Evolutionary conservation across 2,113 vertebrate genomes (phyloP).

Genomic region (Lampris megalopsis): DNA sequence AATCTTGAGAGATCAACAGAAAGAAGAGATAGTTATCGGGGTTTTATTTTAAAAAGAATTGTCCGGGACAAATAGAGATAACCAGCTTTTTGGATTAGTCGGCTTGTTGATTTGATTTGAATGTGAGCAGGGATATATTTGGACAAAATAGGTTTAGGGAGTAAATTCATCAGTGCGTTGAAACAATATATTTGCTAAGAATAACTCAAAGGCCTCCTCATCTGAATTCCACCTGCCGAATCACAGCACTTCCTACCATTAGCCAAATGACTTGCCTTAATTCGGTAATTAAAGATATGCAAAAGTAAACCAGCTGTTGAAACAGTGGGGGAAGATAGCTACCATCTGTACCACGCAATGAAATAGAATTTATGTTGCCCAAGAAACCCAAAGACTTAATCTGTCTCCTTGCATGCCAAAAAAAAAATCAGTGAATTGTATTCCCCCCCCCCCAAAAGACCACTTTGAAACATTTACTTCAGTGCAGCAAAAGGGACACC

Average conservation of each 20-base stretch:
- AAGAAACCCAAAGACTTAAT: slow-evolving; percentile 1
- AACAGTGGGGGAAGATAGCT: slow-evolving; percentile 1
- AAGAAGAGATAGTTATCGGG: no score
- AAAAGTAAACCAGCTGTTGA: slow-evolving; percentile 12
- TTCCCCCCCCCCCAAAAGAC: background rate
- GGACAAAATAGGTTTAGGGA: background rate
- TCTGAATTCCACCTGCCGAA: background rate
- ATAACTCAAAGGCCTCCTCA: background rate
- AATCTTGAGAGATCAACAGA: no score
- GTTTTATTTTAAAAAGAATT: no score
- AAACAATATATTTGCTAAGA: background rate
- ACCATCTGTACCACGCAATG: slow-evolving; percentile 28
- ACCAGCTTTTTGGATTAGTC: no score
- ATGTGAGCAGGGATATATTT: background rate
- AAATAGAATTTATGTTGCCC: background rate
- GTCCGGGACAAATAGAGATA: no score
- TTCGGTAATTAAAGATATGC: background rate
- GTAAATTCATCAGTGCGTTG: background rate
- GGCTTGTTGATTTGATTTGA: no score
- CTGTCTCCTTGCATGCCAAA: background rate
- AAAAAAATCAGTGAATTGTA: background rate
- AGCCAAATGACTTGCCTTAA: background rate
- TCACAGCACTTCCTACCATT: background rate
- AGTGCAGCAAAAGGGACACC: slow-evolving; percentile 18
- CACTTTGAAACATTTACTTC: slow-evolving; percentile 5